Conservation (phyloP, 1,140 invertebrate species). For the Diploscapter pachys region DNA sequence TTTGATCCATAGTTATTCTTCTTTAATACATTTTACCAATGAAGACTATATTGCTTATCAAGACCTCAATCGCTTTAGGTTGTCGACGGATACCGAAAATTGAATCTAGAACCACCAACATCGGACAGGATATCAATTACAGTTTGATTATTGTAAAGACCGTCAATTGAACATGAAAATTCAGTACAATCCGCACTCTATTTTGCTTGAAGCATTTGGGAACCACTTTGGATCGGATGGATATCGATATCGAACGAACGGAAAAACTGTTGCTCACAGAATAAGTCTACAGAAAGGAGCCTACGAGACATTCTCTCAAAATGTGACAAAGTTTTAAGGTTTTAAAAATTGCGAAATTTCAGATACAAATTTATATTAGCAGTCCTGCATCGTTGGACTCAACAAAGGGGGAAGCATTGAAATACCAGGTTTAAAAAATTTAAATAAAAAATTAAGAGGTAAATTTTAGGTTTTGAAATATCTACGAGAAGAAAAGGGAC, state of each 20-base stretch:
- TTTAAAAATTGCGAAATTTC: no score
- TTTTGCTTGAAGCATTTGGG: conserved; percentile 21
- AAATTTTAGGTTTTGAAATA: no score
- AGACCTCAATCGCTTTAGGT: no score
- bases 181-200: conserved; percentile 20
- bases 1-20: conserved; percentile 4
- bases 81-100: neutral
- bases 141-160: neutral
- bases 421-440: no score
- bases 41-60: neutral
- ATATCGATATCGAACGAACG: conserved; percentile 12
- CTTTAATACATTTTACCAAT: neutral
- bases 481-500: no score
- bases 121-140: neutral
- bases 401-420: no score
- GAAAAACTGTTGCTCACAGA: conserved; percentile 21
- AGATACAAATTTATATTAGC: no score
- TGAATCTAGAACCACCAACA: neutral
- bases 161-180: neutral
- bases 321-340: no score
- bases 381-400: no score
- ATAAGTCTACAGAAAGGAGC: neutral
- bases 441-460: no score
- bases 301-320: no score
- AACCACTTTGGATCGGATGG: conserved; percentile 18